These are phyloP conservation scores for Brachymystax lenok DNA, from an alignment of 2,797 vertebrate species.

Conservation along the genomic window DNA sequence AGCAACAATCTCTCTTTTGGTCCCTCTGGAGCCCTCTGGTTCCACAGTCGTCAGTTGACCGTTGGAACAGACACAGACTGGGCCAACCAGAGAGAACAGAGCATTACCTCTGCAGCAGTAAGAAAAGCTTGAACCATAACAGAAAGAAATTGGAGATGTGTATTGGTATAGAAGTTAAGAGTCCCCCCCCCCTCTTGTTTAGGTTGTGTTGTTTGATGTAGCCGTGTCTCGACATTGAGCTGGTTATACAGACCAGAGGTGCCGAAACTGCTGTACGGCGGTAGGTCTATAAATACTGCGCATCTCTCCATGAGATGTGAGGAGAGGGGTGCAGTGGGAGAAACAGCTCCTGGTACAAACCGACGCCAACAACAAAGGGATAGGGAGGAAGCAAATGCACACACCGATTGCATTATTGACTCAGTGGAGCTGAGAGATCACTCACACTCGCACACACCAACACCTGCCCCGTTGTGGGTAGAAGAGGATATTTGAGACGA, in stretches of 20 bases:
- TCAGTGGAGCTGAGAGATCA: background rate
- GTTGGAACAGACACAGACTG: no score
- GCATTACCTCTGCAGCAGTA: no score
- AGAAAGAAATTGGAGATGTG: no score
- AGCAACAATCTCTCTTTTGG: no score
- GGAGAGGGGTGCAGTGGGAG: background rate
- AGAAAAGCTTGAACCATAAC: constrained; percentile 1
- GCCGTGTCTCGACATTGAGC: background rate
- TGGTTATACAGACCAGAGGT: background rate
- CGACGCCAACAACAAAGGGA: constrained; percentile 43
- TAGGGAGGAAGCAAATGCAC: constrained; percentile 26
- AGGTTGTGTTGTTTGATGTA: background rate
- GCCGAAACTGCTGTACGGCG: background rate
- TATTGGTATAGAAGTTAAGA: no score
- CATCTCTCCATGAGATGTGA: background rate
- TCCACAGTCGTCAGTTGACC: no score
- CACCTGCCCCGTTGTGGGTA: no score
- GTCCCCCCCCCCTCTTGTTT: no score
- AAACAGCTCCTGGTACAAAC: constrained; percentile 8
- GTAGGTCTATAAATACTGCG: background rate
- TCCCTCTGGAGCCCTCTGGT: no score
- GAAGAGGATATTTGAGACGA: no score
- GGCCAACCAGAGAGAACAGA: no score
- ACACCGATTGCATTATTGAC: background rate
- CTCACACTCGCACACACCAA: background rate